These are phyloP conservation scores for Druon quercuslanigerum DNA, from an alignment of 1,140 invertebrate species.

Conservation along the genomic window DNA sequence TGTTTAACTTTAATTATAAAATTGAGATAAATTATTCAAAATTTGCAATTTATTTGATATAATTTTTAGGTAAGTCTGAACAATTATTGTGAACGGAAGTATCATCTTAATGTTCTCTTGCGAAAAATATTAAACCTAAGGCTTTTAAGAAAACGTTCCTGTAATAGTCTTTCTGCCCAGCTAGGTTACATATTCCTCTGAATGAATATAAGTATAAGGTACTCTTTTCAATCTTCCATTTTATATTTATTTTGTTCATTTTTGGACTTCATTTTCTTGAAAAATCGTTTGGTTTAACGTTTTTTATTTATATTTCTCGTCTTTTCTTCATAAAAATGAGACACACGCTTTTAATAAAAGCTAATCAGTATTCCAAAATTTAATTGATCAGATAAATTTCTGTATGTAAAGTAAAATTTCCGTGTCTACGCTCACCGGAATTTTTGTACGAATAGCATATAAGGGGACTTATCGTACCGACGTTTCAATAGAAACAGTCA, in stretches of 20 bases:
- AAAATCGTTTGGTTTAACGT: background rate
- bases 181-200: background rate
- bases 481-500: no score
- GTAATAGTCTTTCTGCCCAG: constrained; percentile 5
- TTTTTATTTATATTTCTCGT: no score
- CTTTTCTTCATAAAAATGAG: no score
- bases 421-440: no score
- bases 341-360: no score
- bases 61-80: constrained; percentile 8
- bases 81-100: constrained; percentile 2
- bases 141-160: constrained; percentile 5
- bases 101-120: background rate
- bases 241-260: constrained; percentile 3
- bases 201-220: constrained; percentile 13
- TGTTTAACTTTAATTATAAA: background rate
- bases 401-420: no score
- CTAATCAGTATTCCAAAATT: no score
- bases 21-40: background rate
- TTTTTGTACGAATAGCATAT: no score
- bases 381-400: no score
- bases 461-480: no score
- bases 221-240: background rate
- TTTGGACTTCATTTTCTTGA: background rate
- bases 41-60: background rate
- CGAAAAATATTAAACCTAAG: constrained; percentile 4